These are phyloP conservation scores for Dorcus hopei DNA, from an alignment of 2,888 invertebrate genomes.

Conservation along the genomic window DNA sequence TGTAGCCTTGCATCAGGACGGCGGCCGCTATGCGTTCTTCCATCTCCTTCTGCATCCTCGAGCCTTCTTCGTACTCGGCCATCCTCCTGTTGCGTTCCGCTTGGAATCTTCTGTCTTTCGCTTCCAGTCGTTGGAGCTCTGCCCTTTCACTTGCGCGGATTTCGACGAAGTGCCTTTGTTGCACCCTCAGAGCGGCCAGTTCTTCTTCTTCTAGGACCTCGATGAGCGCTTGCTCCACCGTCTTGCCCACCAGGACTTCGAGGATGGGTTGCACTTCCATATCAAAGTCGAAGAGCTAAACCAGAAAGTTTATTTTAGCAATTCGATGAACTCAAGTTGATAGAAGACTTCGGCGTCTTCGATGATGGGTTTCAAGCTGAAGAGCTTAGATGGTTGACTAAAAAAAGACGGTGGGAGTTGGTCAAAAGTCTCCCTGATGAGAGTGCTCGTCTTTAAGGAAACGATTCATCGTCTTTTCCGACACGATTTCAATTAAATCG, in stretches of 20 bases:
- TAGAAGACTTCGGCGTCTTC: not conserved
- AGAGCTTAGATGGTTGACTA: no score
- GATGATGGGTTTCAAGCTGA: no score
- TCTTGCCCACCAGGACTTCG: slow-evolving; percentile 85
- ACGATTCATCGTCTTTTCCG: no score
- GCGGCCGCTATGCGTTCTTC: slow-evolving; percentile 76
- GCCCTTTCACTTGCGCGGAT: slow-evolving; percentile 78
- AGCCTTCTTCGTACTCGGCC: slow-evolving; percentile 66
- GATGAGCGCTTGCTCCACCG: slow-evolving; percentile 82
- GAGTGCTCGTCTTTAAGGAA: no score
- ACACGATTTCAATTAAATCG: no score
- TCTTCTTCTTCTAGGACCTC: slow-evolving; percentile 95
- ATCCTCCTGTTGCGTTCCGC: slow-evolving; percentile 72
- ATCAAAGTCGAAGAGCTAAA: slow-evolving; percentile 86
- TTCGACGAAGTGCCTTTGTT: slow-evolving; percentile 70
- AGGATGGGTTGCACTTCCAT: slow-evolving; percentile 85
- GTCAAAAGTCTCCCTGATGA: no score
- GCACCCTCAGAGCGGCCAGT: slow-evolving; percentile 73
- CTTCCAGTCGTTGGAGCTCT: slow-evolving; percentile 76
- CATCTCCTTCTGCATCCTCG: slow-evolving; percentile 65
- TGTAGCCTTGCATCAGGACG: slow-evolving; percentile 80
- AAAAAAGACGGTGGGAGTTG: no score
- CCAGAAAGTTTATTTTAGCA: slow-evolving; percentile 21
- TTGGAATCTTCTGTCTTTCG: slow-evolving; percentile 68
- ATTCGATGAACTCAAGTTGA: not conserved